phyloP scores from a whole-genome alignment of 2,113 vertebrate species.

The Neogale vison region DNA sequence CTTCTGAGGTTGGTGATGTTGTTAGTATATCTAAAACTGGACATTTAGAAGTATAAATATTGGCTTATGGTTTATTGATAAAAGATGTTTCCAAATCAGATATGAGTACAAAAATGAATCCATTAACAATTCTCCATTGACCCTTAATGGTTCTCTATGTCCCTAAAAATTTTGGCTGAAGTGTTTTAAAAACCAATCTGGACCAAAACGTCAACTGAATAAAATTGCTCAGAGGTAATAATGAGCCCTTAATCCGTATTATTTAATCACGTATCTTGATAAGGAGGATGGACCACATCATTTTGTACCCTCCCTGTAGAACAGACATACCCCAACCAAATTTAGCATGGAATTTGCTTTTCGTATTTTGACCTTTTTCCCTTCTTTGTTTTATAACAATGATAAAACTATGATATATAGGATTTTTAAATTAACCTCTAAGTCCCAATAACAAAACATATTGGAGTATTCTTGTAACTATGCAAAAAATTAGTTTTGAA shows the following conservation, averaged over 20 bases:
- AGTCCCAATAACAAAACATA: constrained; percentile 35
- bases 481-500: constrained; percentile 27
- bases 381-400: constrained; percentile 17
- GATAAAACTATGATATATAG: neutral
- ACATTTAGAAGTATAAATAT: constrained; percentile 37
- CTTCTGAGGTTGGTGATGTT: constrained; percentile 16
- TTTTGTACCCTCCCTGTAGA: neutral
- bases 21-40: constrained; percentile 47
- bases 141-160: neutral
- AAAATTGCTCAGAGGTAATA: neutral
- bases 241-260: neutral
- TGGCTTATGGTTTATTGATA: constrained; percentile 11
- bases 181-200: constrained; percentile 31
- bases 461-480: neutral
- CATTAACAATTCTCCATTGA: neutral
- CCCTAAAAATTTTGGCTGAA: neutral
- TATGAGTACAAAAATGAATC: constrained; percentile 24
- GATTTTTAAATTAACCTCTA: constrained; percentile 35
- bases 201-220: constrained; percentile 30
- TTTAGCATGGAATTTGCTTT: neutral
- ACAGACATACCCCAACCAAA: neutral
- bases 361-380: neutral
- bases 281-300: neutral
- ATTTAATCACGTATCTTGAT: neutral
- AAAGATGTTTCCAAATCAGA: neutral